A percentile compares a stretch with the other conserved stretches of the same genome.
phyloP scores from a whole-genome alignment of 1,140 invertebrate species.

The Drosophila nebulosa region DNA sequence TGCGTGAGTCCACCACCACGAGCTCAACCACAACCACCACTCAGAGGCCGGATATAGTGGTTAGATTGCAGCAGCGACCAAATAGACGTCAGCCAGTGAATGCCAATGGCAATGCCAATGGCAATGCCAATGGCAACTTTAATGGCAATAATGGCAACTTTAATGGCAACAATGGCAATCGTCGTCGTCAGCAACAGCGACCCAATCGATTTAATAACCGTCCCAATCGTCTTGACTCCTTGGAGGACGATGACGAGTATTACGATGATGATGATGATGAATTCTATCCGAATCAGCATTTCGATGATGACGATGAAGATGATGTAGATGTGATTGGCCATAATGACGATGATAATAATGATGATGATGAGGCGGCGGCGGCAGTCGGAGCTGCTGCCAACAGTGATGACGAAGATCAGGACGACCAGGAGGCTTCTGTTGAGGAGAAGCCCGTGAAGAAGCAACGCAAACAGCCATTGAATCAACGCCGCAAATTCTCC shows the following conservation, averaged over 20 bases:
- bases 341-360: conserved; percentile 17
- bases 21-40: conserved; percentile 48
- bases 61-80: conserved; percentile 63
- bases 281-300: conserved; percentile 55
- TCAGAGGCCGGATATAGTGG: conserved; percentile 66
- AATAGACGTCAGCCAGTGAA: conserved; percentile 28
- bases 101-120: conserved; percentile 27
- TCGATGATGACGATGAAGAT: conserved; percentile 56
- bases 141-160: conserved; percentile 4
- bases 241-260: conserved; percentile 63
- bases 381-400: neutral
- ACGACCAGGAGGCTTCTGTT: neutral
- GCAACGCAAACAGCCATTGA: neutral
- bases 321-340: conserved; percentile 42
- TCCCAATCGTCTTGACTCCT: conserved; percentile 47
- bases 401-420: neutral
- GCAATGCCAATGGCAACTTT: conserved; percentile 13
- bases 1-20: conserved; percentile 42
- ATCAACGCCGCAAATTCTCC: neutral
- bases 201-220: conserved; percentile 31
- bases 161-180: conserved; percentile 29
- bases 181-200: conserved; percentile 9
- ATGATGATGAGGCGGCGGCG: conserved; percentile 18
- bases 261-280: conserved; percentile 64
- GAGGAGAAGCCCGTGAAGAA: neutral